A percentile compares a stretch with the other conserved stretches of the same genome.
Conservation (phyloP, 2,797 vertebrate species). For the Rhodeus uyekii region DNA sequence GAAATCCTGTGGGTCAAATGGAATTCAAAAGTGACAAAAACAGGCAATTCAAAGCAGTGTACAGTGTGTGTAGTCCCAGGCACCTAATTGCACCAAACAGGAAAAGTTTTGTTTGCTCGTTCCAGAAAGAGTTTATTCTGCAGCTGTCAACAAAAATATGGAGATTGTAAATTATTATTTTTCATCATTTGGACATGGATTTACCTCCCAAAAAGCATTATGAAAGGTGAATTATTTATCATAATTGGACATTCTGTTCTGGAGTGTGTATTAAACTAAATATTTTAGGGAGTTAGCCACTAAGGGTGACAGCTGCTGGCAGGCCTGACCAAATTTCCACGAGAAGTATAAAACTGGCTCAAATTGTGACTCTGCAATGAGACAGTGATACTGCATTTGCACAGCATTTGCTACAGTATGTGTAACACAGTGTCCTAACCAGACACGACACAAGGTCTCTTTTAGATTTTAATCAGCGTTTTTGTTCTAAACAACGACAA, state of each 20-base stretch:
- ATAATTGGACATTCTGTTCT: not conserved
- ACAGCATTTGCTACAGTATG: not conserved
- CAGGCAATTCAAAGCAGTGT: conserved; percentile 9
- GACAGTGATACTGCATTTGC: not conserved
- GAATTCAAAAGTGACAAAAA: conserved; percentile 7
- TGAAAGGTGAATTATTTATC: not conserved
- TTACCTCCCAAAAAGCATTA: not conserved
- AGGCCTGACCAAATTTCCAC: not conserved
- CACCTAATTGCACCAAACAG: not conserved
- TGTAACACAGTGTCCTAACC: not conserved
- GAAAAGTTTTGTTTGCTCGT: not conserved
- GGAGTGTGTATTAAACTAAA: conserved; percentile 3
- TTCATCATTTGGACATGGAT: not conserved
- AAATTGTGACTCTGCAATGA: too few relatives aligned
- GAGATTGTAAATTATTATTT: not conserved
- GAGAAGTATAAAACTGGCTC: not conserved
- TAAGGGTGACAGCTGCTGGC: not conserved
- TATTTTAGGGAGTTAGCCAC: not conserved
- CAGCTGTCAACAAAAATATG: not conserved
- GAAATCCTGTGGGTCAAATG: conserved; percentile 17
- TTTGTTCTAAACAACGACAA: not conserved
- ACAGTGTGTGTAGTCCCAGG: not conserved
- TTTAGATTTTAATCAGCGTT: not conserved
- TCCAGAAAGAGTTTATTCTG: conserved; percentile 11
- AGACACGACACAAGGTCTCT: not conserved